Evolutionary conservation across 2,797 vertebrate species (phyloP), one percentile per base, ranked within the genome.

Genomic region (Oryzias sinensis): DNA sequence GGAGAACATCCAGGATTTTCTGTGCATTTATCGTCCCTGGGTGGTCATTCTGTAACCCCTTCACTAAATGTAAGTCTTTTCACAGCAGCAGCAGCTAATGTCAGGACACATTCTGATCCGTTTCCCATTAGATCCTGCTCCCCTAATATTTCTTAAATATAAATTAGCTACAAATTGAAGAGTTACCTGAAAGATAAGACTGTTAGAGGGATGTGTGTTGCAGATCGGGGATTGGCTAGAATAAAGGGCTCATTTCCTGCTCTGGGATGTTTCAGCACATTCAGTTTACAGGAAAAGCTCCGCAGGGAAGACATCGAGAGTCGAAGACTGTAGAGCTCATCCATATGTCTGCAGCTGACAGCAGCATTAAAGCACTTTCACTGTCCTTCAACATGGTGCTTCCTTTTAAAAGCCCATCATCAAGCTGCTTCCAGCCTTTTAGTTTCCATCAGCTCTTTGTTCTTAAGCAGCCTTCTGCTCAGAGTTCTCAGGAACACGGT

Each of bases 321-420:
- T 11, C 18, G 54, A 24, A 51, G 33, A 46, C 25, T 14, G 20
- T 43, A 29, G 53, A n/a, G 40, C 56, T 56, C 60, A 56, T 79
- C 62, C 62, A 11, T 50, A 43, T 4, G 49, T 75, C 56, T 67
- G 16, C 56, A 68, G 78, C 79, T 84, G 81, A 85, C 67, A 65
- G 9, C 64, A 72, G 76, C 74, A 74, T 67, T 55, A 82, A 80
- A 81, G 79, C 72, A 65, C 75, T 72, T 53, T 63, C 69, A 72
- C 62, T 58, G 61, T 53, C 33, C 54, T 57, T 56, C 49, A 70
- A 52, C 60, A 14, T 33, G 18, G 25, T 43, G 72, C 85, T 87
- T 85, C 80, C 85, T 80, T 72, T 79, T 87, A 77, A 83, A 74
- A 87, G 83, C 70, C 76, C 62, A 75, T 81, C 65, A 79, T 58